A percentile compares a stretch with the other conserved stretches of the same genome.
These are phyloP conservation scores for Gymnothorax javanicus DNA, from an alignment of 2,797 vertebrate species.

Conservation along the genomic window DNA sequence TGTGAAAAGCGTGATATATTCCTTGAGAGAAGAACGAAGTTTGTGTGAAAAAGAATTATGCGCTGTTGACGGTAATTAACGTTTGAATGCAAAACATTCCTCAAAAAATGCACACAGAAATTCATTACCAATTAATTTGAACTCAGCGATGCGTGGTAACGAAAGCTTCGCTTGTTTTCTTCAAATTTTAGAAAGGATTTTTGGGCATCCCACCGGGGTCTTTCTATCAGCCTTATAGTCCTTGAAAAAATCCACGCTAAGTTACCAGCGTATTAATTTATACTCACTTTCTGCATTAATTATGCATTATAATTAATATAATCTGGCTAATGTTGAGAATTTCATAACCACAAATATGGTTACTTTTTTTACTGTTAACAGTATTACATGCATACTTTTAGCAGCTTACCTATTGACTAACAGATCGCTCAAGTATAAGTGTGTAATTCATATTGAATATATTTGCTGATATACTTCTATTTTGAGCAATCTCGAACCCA, in stretches of 20 bases:
- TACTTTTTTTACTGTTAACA: neutral
- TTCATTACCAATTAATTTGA: slow-evolving; percentile 3
- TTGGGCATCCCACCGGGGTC: neutral
- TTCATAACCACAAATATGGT: neutral
- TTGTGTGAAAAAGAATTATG: neutral
- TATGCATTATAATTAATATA: neutral
- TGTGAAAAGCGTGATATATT: slow-evolving; percentile 47
- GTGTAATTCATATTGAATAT: neutral
- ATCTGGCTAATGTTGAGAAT: neutral
- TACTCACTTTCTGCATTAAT: no score
- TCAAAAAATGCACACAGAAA: neutral
- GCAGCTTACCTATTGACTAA: neutral
- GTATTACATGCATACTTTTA: neutral
- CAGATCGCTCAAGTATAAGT: neutral
- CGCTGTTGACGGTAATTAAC: neutral
- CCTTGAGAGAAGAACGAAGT: slow-evolving; percentile 45
- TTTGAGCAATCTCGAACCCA: neutral
- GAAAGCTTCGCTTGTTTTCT: slow-evolving; percentile 12
- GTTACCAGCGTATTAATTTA: neutral
- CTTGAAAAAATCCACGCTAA: neutral
- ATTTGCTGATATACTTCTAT: neutral
- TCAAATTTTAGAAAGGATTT: neutral
- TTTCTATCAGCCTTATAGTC: neutral
- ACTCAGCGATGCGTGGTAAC: neutral
- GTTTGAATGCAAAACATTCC: neutral